These are phyloP conservation scores for Gastrophysa polygoni DNA, from an alignment of 2,888 invertebrate genomes.

Conservation along the genomic window DNA sequence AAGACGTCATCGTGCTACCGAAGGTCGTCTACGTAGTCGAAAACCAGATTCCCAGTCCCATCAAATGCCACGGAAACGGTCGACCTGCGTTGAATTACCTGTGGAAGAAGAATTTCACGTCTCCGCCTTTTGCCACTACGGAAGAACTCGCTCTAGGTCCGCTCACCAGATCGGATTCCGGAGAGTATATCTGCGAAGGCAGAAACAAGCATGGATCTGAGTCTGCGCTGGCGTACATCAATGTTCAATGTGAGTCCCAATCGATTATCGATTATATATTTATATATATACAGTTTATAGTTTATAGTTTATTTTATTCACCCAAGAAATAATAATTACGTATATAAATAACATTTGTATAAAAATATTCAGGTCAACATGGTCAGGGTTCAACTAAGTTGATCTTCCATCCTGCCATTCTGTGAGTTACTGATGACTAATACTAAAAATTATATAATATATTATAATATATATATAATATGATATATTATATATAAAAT, in stretches of 20 bases:
- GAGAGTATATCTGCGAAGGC: slow-evolving; percentile 80
- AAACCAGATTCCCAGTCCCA: slow-evolving; percentile 63
- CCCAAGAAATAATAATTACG: too few species aligned
- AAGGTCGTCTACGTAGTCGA: slow-evolving; percentile 62
- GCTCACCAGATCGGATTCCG: slow-evolving; percentile 73
- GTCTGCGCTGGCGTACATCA: slow-evolving; percentile 71
- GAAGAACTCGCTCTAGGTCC: slow-evolving; percentile 67
- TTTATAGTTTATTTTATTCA: too few species aligned
- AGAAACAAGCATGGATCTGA: slow-evolving; percentile 79
- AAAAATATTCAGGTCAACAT: too few species aligned
- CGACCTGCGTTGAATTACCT: slow-evolving; percentile 74
- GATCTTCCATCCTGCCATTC: too few species aligned
- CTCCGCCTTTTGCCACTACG: slow-evolving; percentile 59
- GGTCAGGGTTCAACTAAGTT: too few species aligned
- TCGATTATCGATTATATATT: not conserved
- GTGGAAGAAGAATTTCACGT: slow-evolving; percentile 71
- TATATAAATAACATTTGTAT: too few species aligned
- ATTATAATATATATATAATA: too few species aligned
- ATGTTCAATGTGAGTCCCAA: slow-evolving; percentile 78
- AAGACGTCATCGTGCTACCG: slow-evolving; percentile 76
- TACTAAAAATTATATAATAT: too few species aligned
- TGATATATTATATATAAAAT: too few species aligned
- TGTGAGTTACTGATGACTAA: too few species aligned
- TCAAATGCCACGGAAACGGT: slow-evolving; percentile 67
- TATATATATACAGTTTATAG: too few species aligned